A percentile compares a stretch with the other conserved stretches of the same genome.
Evolutionary conservation across 2,797 vertebrate genomes (phyloP).

Genomic region (Dicrostonyx torquatus): DNA sequence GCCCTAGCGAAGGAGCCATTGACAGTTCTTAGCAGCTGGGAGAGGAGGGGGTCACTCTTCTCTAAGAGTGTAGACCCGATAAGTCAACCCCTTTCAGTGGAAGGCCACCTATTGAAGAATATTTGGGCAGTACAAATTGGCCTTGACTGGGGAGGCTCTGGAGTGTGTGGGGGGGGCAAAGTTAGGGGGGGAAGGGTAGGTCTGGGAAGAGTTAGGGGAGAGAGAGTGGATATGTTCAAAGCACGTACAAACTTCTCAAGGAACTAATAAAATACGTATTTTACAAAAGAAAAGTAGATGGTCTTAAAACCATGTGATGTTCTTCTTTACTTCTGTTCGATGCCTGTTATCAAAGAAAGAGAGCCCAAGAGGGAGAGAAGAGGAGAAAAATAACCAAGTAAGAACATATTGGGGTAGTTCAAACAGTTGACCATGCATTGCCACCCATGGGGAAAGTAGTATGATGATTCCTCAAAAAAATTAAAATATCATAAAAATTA

Average conservation of each 20-base stretch:
- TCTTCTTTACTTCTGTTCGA: not conserved
- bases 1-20: not conserved
- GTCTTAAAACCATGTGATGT: not conserved
- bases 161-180: too few relatives aligned
- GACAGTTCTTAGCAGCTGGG: not conserved
- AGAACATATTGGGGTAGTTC: not conserved
- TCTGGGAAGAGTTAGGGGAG: not conserved
- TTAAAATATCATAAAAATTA: not conserved
- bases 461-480: not conserved
- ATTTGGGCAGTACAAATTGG: not conserved
- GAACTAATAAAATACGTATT: not conserved
- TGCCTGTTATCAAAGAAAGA: not conserved
- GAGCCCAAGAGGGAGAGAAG: accelerated
- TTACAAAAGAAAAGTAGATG: not conserved
- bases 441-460: not conserved
- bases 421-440: not conserved
- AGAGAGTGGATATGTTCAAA: not conserved
- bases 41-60: not conserved
- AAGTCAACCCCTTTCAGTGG: not conserved
- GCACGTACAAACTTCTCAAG: not conserved
- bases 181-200: not conserved
- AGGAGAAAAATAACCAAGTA: not conserved
- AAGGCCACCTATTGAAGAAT: not conserved
- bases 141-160: not conserved
- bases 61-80: not conserved